Evolutionary conservation across 2,797 vertebrate species (phyloP).

Genomic region (Chelon auratus): DNA sequence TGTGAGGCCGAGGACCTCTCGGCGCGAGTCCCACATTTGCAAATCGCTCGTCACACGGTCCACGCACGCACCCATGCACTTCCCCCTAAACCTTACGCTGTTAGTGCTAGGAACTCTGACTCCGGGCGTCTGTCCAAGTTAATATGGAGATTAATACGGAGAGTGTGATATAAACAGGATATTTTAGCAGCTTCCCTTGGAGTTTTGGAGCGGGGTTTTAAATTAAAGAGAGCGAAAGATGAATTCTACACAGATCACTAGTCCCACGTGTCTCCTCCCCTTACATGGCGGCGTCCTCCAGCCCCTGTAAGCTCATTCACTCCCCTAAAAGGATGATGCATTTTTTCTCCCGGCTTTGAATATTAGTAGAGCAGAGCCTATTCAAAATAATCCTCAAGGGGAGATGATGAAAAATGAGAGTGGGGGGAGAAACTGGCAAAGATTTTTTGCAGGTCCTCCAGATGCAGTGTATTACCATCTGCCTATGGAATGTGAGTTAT

Average conservation of each 20-base stretch:
- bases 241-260: slow-evolving; percentile 34
- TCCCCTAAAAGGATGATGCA: slow-evolving; percentile 77
- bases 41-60: slow-evolving; percentile 27
- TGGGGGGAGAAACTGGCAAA: slow-evolving; percentile 54
- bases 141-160: slow-evolving; percentile 36
- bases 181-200: slow-evolving; percentile 35
- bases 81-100: slow-evolving; percentile 37
- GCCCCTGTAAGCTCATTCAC: slow-evolving; percentile 66
- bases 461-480: slow-evolving; percentile 78
- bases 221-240: slow-evolving; percentile 37
- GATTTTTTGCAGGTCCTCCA: slow-evolving; percentile 69
- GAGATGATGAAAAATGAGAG: slow-evolving; percentile 59
- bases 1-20: slow-evolving; percentile 53
- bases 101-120: slow-evolving; percentile 47
- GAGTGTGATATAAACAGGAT: slow-evolving; percentile 45
- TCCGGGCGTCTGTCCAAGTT: slow-evolving; percentile 38
- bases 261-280: slow-evolving; percentile 54
- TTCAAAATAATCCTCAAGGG: slow-evolving; percentile 72
- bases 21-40: slow-evolving; percentile 53
- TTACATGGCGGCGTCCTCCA: slow-evolving; percentile 57
- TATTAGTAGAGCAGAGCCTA: slow-evolving; percentile 56
- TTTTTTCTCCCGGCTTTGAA: slow-evolving; percentile 66
- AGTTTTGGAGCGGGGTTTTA: slow-evolving; percentile 26
- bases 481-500: slow-evolving; percentile 79
- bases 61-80: slow-evolving; percentile 16